phyloP scores from a whole-genome alignment of 2,888 invertebrate genomes.

The Drosophila neutralis region DNA sequence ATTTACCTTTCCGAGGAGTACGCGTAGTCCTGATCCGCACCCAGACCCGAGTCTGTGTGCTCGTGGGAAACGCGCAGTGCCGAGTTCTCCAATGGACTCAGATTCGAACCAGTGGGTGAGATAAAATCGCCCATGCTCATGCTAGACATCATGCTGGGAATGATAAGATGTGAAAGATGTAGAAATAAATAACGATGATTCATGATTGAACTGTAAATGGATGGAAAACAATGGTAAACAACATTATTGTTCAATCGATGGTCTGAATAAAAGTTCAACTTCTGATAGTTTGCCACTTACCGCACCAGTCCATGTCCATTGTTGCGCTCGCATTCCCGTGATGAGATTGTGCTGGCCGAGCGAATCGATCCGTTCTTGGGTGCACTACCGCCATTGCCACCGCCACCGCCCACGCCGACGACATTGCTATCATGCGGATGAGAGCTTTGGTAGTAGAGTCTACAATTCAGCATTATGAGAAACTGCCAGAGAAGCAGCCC shows the following conservation, averaged over 20 bases:
- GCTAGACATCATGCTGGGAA: slow-evolving; percentile 85
- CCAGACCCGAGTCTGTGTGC: slow-evolving; percentile 91
- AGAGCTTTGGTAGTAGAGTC: slow-evolving; percentile 85
- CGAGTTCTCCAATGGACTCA: slow-evolving; percentile 84
- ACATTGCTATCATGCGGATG: slow-evolving; percentile 83
- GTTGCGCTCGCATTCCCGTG: slow-evolving; percentile 86
- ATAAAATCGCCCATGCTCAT: slow-evolving; percentile 85
- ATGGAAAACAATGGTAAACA: neutral
- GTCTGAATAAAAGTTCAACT: neutral
- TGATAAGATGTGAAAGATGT: neutral
- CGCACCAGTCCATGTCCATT: slow-evolving; percentile 85
- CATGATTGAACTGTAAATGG: slow-evolving; percentile 1
- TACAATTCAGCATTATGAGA: slow-evolving; percentile 53
- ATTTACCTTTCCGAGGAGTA: slow-evolving; percentile 89
- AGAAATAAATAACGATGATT: neutral
- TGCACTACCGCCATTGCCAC: slow-evolving; percentile 53
- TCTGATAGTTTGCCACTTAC: slow-evolving; percentile 62
- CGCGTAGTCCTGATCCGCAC: slow-evolving; percentile 91
- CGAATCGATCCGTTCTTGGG: slow-evolving; percentile 86
- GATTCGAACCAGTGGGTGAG: slow-evolving; percentile 84
- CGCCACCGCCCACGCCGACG: slow-evolving; percentile 54
- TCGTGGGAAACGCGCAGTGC: slow-evolving; percentile 89
- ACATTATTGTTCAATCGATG: neutral
- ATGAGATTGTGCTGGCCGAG: slow-evolving; percentile 87
- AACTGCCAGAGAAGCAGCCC: slow-evolving; percentile 37